Evolutionary conservation across 2,797 vertebrate genomes (phyloP).

Genomic region (Masticophis lateralis): DNA sequence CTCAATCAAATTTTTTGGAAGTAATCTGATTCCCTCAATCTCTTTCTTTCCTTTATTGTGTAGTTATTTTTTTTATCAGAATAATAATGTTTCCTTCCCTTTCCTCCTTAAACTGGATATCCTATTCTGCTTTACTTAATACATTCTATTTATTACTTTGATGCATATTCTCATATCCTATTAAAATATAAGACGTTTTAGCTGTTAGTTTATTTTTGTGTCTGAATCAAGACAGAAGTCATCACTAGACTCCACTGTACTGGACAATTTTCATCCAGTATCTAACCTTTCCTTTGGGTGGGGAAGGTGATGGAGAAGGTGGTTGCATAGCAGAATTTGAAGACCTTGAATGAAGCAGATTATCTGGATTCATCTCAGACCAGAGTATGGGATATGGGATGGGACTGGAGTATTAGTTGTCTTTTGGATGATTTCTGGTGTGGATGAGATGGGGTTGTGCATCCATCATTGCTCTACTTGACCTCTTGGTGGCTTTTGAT

Average conservation of each 20-base stretch:
- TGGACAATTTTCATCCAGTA: background rate
- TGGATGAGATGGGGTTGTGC: background rate
- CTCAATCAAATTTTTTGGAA: background rate
- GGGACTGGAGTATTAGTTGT: background rate
- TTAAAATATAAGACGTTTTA: background rate
- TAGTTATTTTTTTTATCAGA: background rate
- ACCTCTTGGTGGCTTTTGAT: background rate
- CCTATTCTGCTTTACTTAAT: background rate
- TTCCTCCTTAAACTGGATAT: background rate
- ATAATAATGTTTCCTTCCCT: background rate
- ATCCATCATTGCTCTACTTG: background rate
- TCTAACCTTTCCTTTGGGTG: background rate
- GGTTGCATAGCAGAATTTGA: background rate
- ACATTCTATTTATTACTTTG: background rate
- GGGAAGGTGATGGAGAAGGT: background rate
- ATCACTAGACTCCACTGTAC: background rate
- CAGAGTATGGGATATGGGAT: background rate
- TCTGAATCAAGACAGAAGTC: background rate
- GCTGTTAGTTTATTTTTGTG: background rate
- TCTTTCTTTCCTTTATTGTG: background rate
- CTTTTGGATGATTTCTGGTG: background rate
- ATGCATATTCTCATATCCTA: background rate
- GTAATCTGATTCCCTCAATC: background rate
- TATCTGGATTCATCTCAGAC: background rate
- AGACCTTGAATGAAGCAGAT: background rate